Evolutionary conservation across 1,140 invertebrate species (phyloP).

Genomic region (Formica selysi): DNA sequence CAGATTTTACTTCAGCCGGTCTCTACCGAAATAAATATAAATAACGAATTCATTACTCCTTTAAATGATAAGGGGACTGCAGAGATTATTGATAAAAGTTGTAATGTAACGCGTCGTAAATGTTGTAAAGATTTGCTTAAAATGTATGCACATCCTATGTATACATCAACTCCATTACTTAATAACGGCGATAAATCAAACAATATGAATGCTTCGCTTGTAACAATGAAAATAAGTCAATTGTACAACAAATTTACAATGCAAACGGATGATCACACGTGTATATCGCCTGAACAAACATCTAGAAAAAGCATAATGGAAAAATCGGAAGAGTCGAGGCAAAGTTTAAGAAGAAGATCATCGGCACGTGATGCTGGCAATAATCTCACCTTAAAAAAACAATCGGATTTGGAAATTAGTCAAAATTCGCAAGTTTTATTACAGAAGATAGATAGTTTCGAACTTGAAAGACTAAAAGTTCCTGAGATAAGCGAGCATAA

Average conservation of each 20-base stretch:
- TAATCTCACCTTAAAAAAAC: neutral
- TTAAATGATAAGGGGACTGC: conserved; percentile 8
- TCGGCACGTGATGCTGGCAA: neutral
- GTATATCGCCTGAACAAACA: conserved; percentile 79
- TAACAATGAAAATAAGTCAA: conserved; percentile 78
- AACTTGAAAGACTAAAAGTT: conserved; percentile 35
- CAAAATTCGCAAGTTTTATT: conserved; percentile 56
- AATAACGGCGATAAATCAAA: neutral
- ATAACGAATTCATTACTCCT: neutral
- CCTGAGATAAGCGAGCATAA: conserved; percentile 4
- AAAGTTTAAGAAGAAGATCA: conserved; percentile 70
- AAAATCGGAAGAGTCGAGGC: conserved; percentile 51
- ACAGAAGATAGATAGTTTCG: conserved; percentile 67
- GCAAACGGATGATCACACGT: conserved; percentile 68
- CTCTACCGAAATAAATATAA: too few relatives aligned
- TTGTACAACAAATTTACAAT: conserved; percentile 79
- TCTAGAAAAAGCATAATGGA: conserved; percentile 80
- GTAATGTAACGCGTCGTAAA: neutral
- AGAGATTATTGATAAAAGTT: neutral
- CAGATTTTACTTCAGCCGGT: neutral
- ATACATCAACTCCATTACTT: conserved; percentile 23
- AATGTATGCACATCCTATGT: neutral
- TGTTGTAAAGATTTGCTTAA: neutral
- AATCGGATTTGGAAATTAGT: conserved; percentile 35
- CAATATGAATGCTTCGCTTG: conserved; percentile 68